Conservation (phyloP, 30 jellyfish, hydroid and myxozoan species). For the Hydractinia symbiolongicarpus region DNA sequence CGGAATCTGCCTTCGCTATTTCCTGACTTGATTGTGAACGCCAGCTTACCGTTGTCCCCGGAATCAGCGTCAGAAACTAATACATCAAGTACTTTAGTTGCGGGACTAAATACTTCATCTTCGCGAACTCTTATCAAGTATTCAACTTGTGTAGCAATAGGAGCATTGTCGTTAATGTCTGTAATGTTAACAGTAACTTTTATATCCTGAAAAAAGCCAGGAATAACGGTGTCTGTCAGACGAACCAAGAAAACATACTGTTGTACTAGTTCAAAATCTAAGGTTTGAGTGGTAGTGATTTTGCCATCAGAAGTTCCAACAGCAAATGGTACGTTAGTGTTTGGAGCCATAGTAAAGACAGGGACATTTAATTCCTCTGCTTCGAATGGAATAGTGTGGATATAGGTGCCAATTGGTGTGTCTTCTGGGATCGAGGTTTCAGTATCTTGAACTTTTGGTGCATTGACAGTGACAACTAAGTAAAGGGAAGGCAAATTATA, state of each 20-base stretch:
- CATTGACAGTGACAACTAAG: not conserved
- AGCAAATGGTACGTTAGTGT: slow-evolving; percentile 4
- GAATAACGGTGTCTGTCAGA: slow-evolving; percentile 62
- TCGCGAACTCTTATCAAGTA: slow-evolving; percentile 2
- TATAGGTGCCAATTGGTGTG: slow-evolving; percentile 45
- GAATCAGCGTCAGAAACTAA: slow-evolving; percentile 36
- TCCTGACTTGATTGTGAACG: slow-evolving; percentile 5
- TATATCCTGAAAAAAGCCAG: slow-evolving; percentile 45
- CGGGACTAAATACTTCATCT: not conserved
- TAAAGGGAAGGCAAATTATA: not conserved
- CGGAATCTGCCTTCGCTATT: not conserved
- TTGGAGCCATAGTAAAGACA: slow-evolving; percentile 26
- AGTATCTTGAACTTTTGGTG: slow-evolving; percentile 3
- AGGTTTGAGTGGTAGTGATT: slow-evolving; percentile 33
- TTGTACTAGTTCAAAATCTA: slow-evolving; percentile 62
- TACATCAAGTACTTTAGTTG: slow-evolving; percentile 19
- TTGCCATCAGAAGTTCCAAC: slow-evolving; percentile 32
- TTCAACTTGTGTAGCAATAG: slow-evolving; percentile 39
- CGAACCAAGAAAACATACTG: slow-evolving; percentile 45
- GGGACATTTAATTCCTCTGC: slow-evolving; percentile 42
- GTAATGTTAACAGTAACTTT: slow-evolving; percentile 44
- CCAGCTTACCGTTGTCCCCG: slow-evolving; percentile 24
- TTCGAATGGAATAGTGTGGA: slow-evolving; percentile 35
- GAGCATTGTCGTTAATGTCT: slow-evolving; percentile 86
- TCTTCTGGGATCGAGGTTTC: slow-evolving; percentile 29